Percentiles rank a stretch among this genome's conserved stretches.
phyloP scores from a whole-genome alignment of 2,113 vertebrate species.

The Vimba vimba region DNA sequence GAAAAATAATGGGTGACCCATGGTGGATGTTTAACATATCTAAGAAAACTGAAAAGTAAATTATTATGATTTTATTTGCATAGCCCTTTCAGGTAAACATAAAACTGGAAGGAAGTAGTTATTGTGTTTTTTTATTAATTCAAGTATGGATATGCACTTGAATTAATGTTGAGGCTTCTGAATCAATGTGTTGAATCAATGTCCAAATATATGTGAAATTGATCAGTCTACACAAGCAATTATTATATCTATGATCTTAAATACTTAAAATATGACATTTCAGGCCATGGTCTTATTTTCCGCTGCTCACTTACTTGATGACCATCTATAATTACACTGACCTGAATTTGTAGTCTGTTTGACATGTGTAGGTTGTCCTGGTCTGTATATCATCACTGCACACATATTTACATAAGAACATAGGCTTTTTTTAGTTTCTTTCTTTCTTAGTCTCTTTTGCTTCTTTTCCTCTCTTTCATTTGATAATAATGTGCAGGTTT shows the following conservation, averaged over 20 bases:
- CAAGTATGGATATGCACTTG: not conserved
- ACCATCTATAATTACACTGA: constrained; percentile 34
- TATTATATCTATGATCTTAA: not conserved
- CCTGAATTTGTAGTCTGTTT: constrained; percentile 42
- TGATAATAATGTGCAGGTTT: not conserved
- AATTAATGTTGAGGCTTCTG: not conserved
- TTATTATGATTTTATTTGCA: not conserved
- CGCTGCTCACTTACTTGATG: constrained; percentile 3
- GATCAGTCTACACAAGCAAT: not conserved
- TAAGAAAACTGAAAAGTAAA: not conserved
- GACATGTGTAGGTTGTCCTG: constrained; percentile 21
- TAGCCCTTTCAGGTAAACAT: not conserved
- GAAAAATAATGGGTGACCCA: not conserved
- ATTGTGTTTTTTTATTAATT: not conserved
- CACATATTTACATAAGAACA: not conserved
- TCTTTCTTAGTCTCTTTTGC: not conserved
- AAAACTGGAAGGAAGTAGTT: not conserved
- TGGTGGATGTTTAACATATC: not conserved
- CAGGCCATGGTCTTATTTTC: not conserved
- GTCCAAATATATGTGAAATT: not conserved
- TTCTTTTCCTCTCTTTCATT: not conserved
- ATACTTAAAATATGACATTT: constrained; percentile 3
- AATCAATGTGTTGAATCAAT: not conserved
- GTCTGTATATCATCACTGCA: not conserved
- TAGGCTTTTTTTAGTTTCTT: not conserved